Conservation (phyloP, 1,140 invertebrate species). For the Cydia fagiglandana region DNA sequence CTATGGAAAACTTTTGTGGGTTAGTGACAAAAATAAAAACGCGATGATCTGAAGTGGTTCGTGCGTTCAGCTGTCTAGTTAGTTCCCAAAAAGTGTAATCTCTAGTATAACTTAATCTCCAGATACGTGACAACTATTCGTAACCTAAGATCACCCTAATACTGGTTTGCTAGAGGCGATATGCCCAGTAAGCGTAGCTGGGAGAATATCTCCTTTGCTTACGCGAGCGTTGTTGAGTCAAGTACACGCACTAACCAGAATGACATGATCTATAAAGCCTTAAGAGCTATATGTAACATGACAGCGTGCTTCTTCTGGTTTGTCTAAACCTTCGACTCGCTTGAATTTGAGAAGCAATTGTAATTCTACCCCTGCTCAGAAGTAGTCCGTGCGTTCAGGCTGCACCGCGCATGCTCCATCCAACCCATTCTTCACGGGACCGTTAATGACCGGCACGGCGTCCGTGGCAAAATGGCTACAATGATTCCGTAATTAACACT, state of each 20-base stretch:
- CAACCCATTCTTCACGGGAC: slow-evolving; percentile 51
- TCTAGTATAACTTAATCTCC: background rate
- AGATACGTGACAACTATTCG: background rate
- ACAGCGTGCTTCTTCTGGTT: background rate
- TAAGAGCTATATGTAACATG: too few species aligned
- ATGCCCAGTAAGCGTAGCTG: background rate
- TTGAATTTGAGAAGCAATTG: background rate
- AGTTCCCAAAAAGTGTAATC: background rate
- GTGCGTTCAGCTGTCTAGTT: background rate
- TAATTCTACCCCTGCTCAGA: background rate
- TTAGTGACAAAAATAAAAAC: background rate
- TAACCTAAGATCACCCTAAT: background rate
- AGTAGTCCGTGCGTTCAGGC: slow-evolving; percentile 42
- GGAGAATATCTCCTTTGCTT: background rate
- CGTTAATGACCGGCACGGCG: slow-evolving; percentile 53
- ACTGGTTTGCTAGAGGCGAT: background rate
- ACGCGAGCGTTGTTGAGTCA: background rate
- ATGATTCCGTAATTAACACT: slow-evolving; percentile 66
- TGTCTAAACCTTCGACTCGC: background rate
- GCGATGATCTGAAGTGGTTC: background rate
- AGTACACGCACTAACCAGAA: background rate
- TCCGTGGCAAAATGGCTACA: slow-evolving; percentile 53
- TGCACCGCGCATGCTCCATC: slow-evolving; percentile 52
- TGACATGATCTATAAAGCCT: background rate
- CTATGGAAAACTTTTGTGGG: background rate